Evolutionary conservation across 2,113 vertebrate species (phyloP).

Genomic region (Lasiurus cinereus): DNA sequence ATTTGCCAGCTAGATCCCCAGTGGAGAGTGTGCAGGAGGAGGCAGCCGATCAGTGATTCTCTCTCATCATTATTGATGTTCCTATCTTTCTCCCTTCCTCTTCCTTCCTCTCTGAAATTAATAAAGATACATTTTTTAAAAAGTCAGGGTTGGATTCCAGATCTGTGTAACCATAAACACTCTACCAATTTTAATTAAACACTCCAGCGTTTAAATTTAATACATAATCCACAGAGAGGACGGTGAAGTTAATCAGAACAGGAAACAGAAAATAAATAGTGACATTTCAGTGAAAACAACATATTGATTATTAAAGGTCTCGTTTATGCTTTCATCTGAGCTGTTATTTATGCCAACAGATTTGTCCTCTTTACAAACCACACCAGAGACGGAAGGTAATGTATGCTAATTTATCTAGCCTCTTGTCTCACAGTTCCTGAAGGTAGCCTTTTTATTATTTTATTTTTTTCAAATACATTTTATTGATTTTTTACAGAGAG

Average conservation of each 20-base stretch:
- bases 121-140: background rate
- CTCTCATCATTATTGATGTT: too few relatives aligned
- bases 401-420: constrained; percentile 70
- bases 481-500: too few relatives aligned
- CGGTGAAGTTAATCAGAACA: constrained; percentile 63
- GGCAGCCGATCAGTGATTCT: too few relatives aligned
- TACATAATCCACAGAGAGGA: background rate
- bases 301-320: constrained; percentile 75
- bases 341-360: constrained; percentile 80
- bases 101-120: too few relatives aligned
- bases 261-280: constrained; percentile 71
- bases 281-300: constrained; percentile 65
- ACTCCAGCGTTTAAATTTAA: constrained; percentile 26
- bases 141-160: background rate
- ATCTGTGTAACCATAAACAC: background rate
- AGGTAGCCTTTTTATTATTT: background rate
- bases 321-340: constrained; percentile 49
- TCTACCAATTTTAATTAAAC: constrained; percentile 26
- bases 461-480: too few relatives aligned
- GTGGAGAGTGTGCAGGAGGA: too few relatives aligned
- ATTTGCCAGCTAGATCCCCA: too few relatives aligned
- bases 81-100: too few relatives aligned
- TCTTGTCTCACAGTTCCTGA: constrained; percentile 46
- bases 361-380: constrained; percentile 72
- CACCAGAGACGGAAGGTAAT: constrained; percentile 75